Percentiles rank a stretch among this genome's conserved stretches.
Conservation (phyloP, 2,797 vertebrate species). For the Enteromius treurensis region DNA sequence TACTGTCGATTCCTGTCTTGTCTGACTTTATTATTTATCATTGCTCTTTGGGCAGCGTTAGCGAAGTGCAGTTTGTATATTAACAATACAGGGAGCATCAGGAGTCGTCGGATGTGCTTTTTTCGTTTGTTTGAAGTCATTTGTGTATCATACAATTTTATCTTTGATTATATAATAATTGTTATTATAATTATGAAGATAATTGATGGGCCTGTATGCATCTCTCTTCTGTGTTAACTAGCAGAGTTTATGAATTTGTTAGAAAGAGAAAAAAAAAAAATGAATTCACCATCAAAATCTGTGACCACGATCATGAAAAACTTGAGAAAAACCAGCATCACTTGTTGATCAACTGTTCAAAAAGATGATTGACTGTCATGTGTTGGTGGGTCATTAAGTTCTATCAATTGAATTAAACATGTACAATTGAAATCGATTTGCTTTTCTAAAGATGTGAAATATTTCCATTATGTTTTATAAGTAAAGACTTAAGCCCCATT, state of each 20-base stretch:
- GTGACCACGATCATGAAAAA: constrained; percentile 52
- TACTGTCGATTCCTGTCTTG: constrained; percentile 55
- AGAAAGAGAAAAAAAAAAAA: constrained; percentile 54
- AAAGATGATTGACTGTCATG: constrained; percentile 59
- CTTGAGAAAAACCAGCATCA: constrained; percentile 57
- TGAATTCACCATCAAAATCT: constrained; percentile 45
- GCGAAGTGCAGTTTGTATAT: constrained; percentile 70
- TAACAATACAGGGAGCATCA: constrained; percentile 61
- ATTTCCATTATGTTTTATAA: constrained; percentile 81
- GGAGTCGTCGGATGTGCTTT: constrained; percentile 62
- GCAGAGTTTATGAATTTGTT: constrained; percentile 68
- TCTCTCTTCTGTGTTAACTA: constrained; percentile 65
- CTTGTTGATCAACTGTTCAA: constrained; percentile 59
- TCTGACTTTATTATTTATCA: constrained; percentile 66
- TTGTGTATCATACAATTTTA: constrained; percentile 76
- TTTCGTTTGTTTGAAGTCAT: constrained; percentile 74
- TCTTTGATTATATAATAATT: constrained; percentile 76
- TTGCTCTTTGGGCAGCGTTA: constrained; percentile 58
- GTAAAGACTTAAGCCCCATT: constrained; percentile 69
- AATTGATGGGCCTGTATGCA: constrained; percentile 74
- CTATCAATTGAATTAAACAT: constrained; percentile 62
- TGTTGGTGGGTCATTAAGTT: constrained; percentile 64
- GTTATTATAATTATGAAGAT: constrained; percentile 77
- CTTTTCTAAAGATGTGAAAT: constrained; percentile 78
- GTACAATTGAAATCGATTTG: constrained; percentile 63